Base-by-base conservation (phyloP, 2,797 vertebrate species). In the Coluber constrictor region DNA sequence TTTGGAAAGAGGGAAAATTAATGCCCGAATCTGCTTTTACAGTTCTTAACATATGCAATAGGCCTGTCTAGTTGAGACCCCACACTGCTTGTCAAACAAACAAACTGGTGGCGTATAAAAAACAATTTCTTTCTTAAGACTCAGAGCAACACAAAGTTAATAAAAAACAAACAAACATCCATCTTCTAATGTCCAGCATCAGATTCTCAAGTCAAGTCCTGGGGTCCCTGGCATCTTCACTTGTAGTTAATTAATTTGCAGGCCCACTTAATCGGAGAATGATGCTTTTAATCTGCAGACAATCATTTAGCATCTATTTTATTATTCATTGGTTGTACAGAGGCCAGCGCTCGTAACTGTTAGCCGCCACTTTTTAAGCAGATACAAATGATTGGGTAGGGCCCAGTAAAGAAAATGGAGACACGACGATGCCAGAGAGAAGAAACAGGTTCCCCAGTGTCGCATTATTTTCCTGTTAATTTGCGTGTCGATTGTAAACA, bases 401-500 rank as follows among this genome's bases (percentile, higher is more conserved):
- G 37, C 25, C 43, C 23, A 51, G 0, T 0, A 47, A 91, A 87
- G 90, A 91, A 63, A 66, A 90, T 87, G 55, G 83, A 59, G 55
- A 63, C 92, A 94, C 57, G 93, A 90, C 92, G 96, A 93, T 94
- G 94, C 95, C 90, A 87, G 91, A 93, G 93, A 88, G 88, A 94
- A 97, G 90, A 94, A 95, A 91, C 43, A 57, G 92, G 88, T 83
- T 93, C 86, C 93, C 91, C 90, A 61, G 86, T 27, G 63, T 74
- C 55, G 61, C 70, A 90, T 94, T 86, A 93, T 66, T 56, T 91
- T 91, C 56, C 94, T 94, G 92, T 93, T 94, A 96, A 95, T 93
- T 92, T 88, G 79, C 92, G 87, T 94, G 91, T 93, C 96, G 92
- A 94, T 90, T 25, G 91, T 93, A 95, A 96, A 95, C 95, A 90